Base-by-base conservation (phyloP, 2,888 invertebrate species). In the Plebejus melissa region DNA sequence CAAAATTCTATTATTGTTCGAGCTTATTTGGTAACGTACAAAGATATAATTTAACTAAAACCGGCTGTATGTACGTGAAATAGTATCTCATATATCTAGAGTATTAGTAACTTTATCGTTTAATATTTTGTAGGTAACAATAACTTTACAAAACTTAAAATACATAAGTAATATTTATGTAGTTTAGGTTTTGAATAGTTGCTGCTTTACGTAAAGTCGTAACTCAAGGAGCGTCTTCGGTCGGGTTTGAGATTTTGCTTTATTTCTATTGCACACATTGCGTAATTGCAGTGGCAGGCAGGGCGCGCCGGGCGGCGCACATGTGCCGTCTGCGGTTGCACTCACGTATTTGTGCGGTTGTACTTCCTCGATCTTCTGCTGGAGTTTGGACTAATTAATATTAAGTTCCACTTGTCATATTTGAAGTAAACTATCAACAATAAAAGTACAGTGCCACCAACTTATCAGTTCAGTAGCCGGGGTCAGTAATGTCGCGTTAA, bases 1-100 rank as follows among this genome's bases (percentile, higher is more conserved):
- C 58, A 70, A 58, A 72, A 41, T 58, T 75, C 50, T 57, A 69
- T 50, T 50, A 28, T 72, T 72, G 50, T 72, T 72, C 50, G 50
- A 50, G 54, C 50, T 72, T 32, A 72, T 50, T 32, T n/a, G 72
- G 72, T 54, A 32, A 54, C 54, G 6, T 72, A 72, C 72, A 50
- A 5, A 13, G 16, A 65, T 32, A 65, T 65, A 65, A 65, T 71
- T 71, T 1, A 22, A 71, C 28, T 65, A 65, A 65, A 65, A 32
- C 32, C 22, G 11, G 5, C 11, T 32, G 3, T 28, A 65, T 65
- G 22, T 22, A 65, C 65, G 65, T 65, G 16, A 36, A 32, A 32
- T 65, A 65, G 32, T 32, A 36, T 65, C 65, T 65, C 32, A 65
- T 16, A 65, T 28, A 65, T 65, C 28, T 65, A 65, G 7, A 16